phyloP scores from a whole-genome alignment of 2,113 vertebrate genomes.

The western clawed frog (Xenopus tropicalis) region DNA sequence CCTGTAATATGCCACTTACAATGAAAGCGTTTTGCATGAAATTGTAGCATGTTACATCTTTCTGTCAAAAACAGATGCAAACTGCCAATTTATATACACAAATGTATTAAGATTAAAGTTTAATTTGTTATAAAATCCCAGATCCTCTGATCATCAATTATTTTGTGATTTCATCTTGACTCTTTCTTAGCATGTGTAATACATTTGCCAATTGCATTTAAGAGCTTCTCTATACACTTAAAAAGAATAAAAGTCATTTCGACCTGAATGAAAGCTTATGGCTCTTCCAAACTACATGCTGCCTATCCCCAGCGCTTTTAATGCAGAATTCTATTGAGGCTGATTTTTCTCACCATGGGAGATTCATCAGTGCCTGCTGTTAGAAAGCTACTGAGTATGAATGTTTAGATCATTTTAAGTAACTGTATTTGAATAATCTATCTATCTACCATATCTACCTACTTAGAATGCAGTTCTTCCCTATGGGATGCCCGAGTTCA shows the following conservation, averaged over 20 bases:
- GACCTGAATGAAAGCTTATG: constrained; percentile 29
- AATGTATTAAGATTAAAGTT: not conserved
- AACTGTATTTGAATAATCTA: constrained; percentile 8
- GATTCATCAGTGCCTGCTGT: constrained; percentile 14
- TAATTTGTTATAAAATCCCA: constrained; percentile 28
- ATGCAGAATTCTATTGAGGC: constrained; percentile 20
- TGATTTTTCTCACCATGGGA: constrained; percentile 31
- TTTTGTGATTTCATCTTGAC: constrained; percentile 18
- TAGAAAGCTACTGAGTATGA: constrained; percentile 27
- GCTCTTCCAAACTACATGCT: constrained; percentile 15
- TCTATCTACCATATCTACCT: no score
- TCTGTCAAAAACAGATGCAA: not conserved
- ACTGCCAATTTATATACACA: not conserved
- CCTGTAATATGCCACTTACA: no score
- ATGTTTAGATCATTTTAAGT: constrained; percentile 24
- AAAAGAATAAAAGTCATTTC: constrained; percentile 18
- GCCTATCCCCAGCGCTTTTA: constrained; percentile 23
- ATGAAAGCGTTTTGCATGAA: no score
- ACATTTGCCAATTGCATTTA: constrained; percentile 24
- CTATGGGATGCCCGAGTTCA: no score
- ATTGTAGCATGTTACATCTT: no score
- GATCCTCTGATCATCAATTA: constrained; percentile 27
- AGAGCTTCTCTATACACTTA: constrained; percentile 19
- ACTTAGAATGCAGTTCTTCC: no score
- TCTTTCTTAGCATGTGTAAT: constrained; percentile 15